Percentiles rank a stretch among this genome's conserved stretches.
These are phyloP conservation scores for Phenacoccus solenopsis DNA, from an alignment of 1,140 invertebrate species.

Conservation along the genomic window DNA sequence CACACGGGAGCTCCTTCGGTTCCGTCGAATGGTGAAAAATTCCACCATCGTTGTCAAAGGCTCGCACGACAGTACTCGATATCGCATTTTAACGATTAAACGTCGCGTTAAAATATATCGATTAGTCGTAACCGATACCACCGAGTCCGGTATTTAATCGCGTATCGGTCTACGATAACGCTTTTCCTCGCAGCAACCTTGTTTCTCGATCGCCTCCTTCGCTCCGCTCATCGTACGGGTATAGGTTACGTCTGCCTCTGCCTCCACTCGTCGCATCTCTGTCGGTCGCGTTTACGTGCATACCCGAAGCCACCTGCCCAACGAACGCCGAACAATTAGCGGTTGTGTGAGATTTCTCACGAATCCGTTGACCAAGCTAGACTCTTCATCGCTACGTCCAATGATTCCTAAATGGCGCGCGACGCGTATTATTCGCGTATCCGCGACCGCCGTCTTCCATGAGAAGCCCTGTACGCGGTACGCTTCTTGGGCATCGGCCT, in stretches of 20 bases:
- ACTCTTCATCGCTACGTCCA: neutral
- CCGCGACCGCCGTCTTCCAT: neutral
- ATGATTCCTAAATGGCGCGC: neutral
- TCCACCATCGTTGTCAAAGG: too few relatives aligned
- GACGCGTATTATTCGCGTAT: neutral
- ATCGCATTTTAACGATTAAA: too few relatives aligned
- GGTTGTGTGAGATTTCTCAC: conserved; percentile 16
- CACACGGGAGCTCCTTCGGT: too few relatives aligned
- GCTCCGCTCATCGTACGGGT: neutral
- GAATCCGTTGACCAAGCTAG: conserved; percentile 12
- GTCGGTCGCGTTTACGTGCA: neutral
- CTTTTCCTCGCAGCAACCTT: neutral
- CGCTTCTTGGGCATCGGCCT: too few relatives aligned
- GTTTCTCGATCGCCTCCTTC: neutral
- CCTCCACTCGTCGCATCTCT: neutral
- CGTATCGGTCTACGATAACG: neutral
- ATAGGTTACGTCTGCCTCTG: neutral
- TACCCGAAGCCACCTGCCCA: neutral
- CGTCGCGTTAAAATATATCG: too few relatives aligned
- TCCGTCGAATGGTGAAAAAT: too few relatives aligned
- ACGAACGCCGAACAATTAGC: conserved; percentile 7
- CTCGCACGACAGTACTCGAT: too few relatives aligned
- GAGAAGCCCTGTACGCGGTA: too few relatives aligned
- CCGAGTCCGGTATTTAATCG: too few relatives aligned
- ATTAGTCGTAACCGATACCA: too few relatives aligned